Base-by-base conservation (phyloP, 2,888 invertebrate species). In the Portevinia maculata region DNA sequence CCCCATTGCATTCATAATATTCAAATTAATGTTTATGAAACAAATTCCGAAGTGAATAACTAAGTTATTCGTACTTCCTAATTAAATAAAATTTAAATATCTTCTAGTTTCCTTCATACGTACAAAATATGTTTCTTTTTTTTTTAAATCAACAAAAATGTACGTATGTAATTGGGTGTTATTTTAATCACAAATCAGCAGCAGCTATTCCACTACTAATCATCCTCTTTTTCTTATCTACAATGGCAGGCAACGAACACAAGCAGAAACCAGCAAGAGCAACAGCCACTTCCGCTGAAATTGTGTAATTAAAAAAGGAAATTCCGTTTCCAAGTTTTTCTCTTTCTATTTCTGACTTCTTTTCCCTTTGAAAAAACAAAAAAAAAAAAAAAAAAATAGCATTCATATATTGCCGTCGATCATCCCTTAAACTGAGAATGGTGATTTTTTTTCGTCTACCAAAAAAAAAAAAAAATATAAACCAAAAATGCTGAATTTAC, bases 301-400 rank as follows among this genome's bases (percentile, higher is more conserved):
- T 57, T 70, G 44, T 79, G 57, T 79, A 75, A 79, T 79, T 79
- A 79, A 79, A 79, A 79, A 69, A 64, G 69, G 57, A 75, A 74
- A 69, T 69, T 75, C 74, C 79, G 67, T 59, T 65, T 24, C 32
- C 37, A 52, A 41, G 34, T 65, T 59, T 53, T 55, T n/a, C 15
- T 57, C 30, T 41, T 70, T 32, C 44, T 48, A 13, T 46, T 55
- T 53, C 30, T 17, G n/a, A 21, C 24, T 21, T 59, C n/a, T 44
- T 28, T 21, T 15, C 24, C 9, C 19, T 41, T 60, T 11, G 15
- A 52, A 28, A 39, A 15, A 34, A 2, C 3, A 2, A n/a, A 15
- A 13, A 15, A 15, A 5, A 1, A 39, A 13, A 9, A 19, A 34
- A 62, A 71, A 46, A 50, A 70, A 13, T 46, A 30, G 9, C 24